Evolutionary conservation across 2,113 vertebrate genomes (phyloP), one percentile per base, ranked within the genome.

Genomic region (Sporophila hypoxantha): DNA sequence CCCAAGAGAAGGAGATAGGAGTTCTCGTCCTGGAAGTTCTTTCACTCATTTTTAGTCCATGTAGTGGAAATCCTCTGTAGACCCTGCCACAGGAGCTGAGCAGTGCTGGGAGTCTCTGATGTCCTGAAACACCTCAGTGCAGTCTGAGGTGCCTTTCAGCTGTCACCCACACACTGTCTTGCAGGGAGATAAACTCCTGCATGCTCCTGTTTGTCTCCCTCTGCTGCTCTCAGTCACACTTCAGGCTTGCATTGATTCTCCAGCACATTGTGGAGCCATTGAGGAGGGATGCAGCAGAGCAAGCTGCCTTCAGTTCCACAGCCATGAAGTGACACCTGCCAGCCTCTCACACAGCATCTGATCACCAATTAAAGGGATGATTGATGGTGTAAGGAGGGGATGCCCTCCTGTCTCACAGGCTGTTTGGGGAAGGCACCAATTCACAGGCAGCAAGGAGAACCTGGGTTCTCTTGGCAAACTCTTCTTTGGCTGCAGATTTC

Each of bases 331-430:
- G 94, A 76, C 87, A 96, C 78, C 78, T 95, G 92, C 88, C 90
- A 95, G 69, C 71, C 92, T 39, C 81, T 85, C 90, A 27, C 89
- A 71, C 83, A 59, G 81, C 88, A 91, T 36, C 85, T 94, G 90
- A 94, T 95, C 85, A 79, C 56, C 90, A 94, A 87, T 94, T 96
- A 94, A 92, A 75, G 30, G 53, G 15, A 89, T 94, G 86, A 95
- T 95, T 92, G 91, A 86, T 70, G 78, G 29, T 10, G 70, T 70
- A 56, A 85, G 87, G 39, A 75, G 85, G 80, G 66, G 76, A 62
- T 16, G 21, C 61, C 76, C 56, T 89, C 47, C 66, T 78, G 20
- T 41, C 42, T 82, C 27, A 3, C 4, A 64, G 73, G 59, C 62
- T 76, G 42, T 12, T 34, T 59, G 42, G 53, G 62, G 62, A 66